Evolutionary conservation across 2,797 vertebrate species (phyloP).

Genomic region (Columba guinea): DNA sequence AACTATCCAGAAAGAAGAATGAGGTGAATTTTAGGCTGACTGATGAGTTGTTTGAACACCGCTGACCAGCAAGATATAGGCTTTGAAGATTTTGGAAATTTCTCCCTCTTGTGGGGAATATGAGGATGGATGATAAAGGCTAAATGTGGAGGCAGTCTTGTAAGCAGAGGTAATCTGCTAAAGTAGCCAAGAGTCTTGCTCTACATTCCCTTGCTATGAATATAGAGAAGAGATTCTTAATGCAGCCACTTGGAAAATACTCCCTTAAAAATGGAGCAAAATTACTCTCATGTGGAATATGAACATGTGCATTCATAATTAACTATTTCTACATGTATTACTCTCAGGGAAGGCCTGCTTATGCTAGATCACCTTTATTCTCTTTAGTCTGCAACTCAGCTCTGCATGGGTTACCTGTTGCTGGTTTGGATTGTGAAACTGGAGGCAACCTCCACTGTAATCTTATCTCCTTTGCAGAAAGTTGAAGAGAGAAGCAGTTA

Average conservation of each 20-base stretch:
- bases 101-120: background rate
- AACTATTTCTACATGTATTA: background rate
- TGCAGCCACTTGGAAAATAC: background rate
- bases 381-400: background rate
- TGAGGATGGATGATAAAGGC: background rate
- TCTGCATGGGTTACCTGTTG: background rate
- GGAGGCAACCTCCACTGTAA: background rate
- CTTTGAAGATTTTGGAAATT: background rate
- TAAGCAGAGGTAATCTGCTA: background rate
- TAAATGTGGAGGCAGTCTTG: background rate
- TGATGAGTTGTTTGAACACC: background rate
- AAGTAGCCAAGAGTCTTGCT: background rate
- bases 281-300: background rate
- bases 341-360: background rate
- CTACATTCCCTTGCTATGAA: background rate
- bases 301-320: background rate
- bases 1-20: background rate
- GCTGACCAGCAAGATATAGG: background rate
- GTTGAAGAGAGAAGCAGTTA: background rate
- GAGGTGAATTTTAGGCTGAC: background rate
- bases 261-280: background rate
- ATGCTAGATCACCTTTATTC: background rate
- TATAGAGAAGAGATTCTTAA: background rate
- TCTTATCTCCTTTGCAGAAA: background rate
- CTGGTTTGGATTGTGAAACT: background rate